These are phyloP conservation scores for Helobdella robusta DNA, from an alignment of 2,888 invertebrate species.

Conservation along the genomic window DNA sequence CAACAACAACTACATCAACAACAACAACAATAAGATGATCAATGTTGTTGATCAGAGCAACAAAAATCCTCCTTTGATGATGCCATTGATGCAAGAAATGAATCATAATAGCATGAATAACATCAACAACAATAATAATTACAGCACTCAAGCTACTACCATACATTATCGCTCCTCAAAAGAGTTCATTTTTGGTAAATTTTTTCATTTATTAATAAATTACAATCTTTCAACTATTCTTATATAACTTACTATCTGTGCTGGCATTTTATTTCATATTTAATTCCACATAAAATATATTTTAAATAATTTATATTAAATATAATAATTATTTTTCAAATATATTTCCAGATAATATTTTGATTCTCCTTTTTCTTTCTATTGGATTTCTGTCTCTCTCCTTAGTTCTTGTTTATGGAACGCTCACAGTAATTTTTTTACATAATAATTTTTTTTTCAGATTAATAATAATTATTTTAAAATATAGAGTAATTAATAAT, in stretches of 20 bases:
- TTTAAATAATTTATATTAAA: neutral
- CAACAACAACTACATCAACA: no score
- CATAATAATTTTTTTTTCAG: neutral
- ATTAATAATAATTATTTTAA: constrained; percentile 8
- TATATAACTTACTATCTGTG: neutral
- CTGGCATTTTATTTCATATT: neutral
- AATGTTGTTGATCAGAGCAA: no score
- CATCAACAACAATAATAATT: no score
- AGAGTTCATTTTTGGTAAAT: constrained; percentile 16
- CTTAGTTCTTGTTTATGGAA: constrained; percentile 74
- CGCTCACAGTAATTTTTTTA: constrained; percentile 57
- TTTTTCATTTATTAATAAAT: neutral
- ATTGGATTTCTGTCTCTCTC: constrained; percentile 74
- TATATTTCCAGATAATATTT: constrained; percentile 70
- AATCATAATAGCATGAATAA: no score
- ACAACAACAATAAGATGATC: no score
- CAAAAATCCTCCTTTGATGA: no score
- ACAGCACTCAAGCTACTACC: no score
- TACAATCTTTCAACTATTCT: neutral
- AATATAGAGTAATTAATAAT: neutral
- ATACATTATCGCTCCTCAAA: constrained; percentile 9
- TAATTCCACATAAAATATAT: neutral
- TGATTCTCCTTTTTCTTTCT: constrained; percentile 69
- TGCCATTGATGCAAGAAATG: no score
- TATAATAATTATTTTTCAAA: constrained; percentile 38